Percentiles rank a stretch among this genome's conserved stretches.
Evolutionary conservation across 2,797 vertebrate genomes (phyloP).

Genomic region (Glyptemys insculpta): DNA sequence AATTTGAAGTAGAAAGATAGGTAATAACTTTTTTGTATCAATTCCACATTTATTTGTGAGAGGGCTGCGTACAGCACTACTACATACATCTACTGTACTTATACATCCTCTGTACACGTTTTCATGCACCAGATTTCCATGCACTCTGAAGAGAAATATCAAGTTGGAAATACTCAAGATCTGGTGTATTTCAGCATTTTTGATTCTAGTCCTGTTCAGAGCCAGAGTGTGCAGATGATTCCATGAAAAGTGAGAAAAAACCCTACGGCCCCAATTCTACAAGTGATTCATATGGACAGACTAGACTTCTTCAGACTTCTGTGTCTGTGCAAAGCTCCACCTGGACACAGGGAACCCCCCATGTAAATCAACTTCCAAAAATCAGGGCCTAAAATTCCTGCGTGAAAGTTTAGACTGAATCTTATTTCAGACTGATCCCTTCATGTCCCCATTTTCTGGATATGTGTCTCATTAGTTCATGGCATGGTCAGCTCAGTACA

Average conservation of each 20-base stretch:
- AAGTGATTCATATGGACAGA: background rate
- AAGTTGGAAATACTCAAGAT: background rate
- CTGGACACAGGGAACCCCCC: background rate
- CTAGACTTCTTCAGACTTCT: background rate
- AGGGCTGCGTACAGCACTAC: no score
- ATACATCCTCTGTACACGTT: background rate
- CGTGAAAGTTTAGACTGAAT: background rate
- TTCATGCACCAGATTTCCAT: background rate
- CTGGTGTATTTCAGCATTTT: background rate
- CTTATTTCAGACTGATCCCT: background rate
- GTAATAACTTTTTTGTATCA: no score
- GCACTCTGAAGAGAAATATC: background rate
- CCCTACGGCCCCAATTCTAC: fast-evolving
- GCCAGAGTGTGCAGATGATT: background rate
- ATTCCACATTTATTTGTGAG: no score
- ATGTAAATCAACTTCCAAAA: background rate
- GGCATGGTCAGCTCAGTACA: background rate
- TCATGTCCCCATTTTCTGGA: background rate
- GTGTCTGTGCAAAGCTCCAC: background rate
- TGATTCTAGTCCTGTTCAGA: background rate
- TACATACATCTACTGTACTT: background rate
- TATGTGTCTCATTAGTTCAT: background rate
- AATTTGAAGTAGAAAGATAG: no score
- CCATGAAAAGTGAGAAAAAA: background rate
- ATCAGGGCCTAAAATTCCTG: background rate